Evolutionary conservation across 2,888 invertebrate genomes (phyloP).

Genomic region (Nysson spinosus): DNA sequence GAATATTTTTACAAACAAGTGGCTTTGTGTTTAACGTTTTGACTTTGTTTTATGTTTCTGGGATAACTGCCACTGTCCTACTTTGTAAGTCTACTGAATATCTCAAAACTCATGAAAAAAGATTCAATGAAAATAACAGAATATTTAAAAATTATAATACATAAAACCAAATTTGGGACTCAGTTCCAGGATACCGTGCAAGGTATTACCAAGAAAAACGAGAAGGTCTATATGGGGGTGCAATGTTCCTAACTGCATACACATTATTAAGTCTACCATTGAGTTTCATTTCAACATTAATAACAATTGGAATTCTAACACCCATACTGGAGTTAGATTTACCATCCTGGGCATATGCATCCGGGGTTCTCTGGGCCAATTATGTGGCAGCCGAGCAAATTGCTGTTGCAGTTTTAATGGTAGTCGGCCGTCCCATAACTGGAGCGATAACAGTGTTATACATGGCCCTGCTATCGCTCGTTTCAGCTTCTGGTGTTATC

Average conservation of each 20-base stretch:
- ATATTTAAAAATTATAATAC: too few relatives aligned
- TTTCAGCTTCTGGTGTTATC: slow-evolving; percentile 71
- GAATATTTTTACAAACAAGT: slow-evolving; percentile 72
- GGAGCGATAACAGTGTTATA: slow-evolving; percentile 90
- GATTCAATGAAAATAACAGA: too few relatives aligned
- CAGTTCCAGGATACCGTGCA: slow-evolving; percentile 91
- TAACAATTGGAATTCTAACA: slow-evolving; percentile 85
- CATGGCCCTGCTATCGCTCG: slow-evolving; percentile 83
- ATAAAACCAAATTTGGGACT: neutral
- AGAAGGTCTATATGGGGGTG: slow-evolving; percentile 92
- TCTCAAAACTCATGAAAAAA: too few relatives aligned
- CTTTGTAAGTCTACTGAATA: slow-evolving; percentile 70
- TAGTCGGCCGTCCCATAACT: slow-evolving; percentile 87
- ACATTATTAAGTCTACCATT: slow-evolving; percentile 90
- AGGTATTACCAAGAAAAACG: slow-evolving; percentile 94
- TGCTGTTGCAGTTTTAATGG: slow-evolving; percentile 88
- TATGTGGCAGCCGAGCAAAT: slow-evolving; percentile 92
- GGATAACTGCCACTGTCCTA: slow-evolving; percentile 73
- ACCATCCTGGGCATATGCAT: slow-evolving; percentile 69
- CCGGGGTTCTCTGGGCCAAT: slow-evolving; percentile 87
- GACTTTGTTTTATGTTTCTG: slow-evolving; percentile 86
- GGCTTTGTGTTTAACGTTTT: slow-evolving; percentile 83
- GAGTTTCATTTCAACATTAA: slow-evolving; percentile 86
- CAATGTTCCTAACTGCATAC: slow-evolving; percentile 89
- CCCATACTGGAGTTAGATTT: slow-evolving; percentile 77